A percentile compares a stretch with the other conserved stretches of the same genome.
Conservation (phyloP, 2,888 invertebrate genomes). For the Periphyllus acericola region DNA sequence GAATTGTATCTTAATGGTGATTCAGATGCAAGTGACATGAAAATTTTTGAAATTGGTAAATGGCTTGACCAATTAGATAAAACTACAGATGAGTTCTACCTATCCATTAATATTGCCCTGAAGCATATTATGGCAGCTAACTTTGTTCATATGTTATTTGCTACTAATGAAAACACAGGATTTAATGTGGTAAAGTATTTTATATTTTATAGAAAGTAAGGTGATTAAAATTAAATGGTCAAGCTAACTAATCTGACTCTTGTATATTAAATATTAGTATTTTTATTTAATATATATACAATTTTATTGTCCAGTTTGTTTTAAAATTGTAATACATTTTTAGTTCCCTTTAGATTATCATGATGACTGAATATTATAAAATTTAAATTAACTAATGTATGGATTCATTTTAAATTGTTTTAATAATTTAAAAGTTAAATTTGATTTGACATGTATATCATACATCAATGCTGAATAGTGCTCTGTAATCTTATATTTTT, state of each 20-base stretch:
- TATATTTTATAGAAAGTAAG: neutral
- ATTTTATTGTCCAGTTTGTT: no score
- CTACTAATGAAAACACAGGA: neutral
- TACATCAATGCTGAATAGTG: no score
- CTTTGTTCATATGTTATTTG: slow-evolving; percentile 39
- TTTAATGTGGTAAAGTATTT: neutral
- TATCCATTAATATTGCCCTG: slow-evolving; percentile 40
- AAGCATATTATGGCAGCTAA: slow-evolving; percentile 28
- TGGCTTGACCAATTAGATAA: slow-evolving; percentile 45
- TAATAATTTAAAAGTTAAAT: no score
- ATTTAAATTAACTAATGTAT: no score
- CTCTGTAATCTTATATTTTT: no score
- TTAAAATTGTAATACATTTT: no score
- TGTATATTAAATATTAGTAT: no score
- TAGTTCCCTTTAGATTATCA: no score
- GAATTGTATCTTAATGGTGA: slow-evolving; percentile 44
- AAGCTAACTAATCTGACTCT: neutral
- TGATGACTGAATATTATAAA: no score
- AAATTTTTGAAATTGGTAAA: slow-evolving; percentile 43
- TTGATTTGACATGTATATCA: no score
- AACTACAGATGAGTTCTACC: slow-evolving; percentile 43
- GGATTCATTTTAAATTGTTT: no score
- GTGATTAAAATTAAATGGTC: neutral
- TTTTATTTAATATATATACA: no score
- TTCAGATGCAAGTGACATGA: slow-evolving; percentile 2